Evolutionary conservation across 2,797 vertebrate genomes (phyloP), one percentile per base, ranked within the genome.

Genomic region (Oreochromis mossambicus): DNA sequence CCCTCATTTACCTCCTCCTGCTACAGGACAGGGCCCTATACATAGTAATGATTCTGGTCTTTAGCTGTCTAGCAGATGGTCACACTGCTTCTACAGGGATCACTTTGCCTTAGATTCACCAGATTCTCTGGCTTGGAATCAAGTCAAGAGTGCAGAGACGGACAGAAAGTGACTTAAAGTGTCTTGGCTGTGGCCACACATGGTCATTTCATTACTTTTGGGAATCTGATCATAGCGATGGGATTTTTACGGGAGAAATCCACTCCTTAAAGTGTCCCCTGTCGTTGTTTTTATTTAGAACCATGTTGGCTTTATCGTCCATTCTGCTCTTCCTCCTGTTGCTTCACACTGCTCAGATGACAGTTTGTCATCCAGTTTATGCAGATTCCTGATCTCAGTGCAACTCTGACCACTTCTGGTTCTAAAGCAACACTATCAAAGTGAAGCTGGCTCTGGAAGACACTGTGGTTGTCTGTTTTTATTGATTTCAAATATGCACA

Each of bases 31-130:
- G 50, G 24, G 83, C 85, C 96, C 97, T 97, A 96, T 97, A 97
- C 96, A 97, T 97, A 98, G 96, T 92, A 89, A 93, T 92, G 96
- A 94, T 96, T 95, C 75, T 95, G 90, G 78, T 95, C 90, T 92
- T 88, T 96, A 96, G 94, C 95, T 95, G 95, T 97, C 94, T 95
- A 96, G 95, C 94, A 97, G 95, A 97, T 97, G 97, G 93, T 93
- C 92, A 38, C 88, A 78, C 94, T 94, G 93, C 96, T 95, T 95
- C 92, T 82, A 19, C 78, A 68, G 89, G 94, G 95, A 96, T 97
- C 95, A 94, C 85, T 97, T 97, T 96, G 95, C 94, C 87, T 91
- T 84, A 90, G 92, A 94, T 93, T 94, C 91, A 83, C 85, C 84
- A 77, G 91, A 95, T 97, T 96, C 95, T 87, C 94, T 96, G 95